Evolutionary conservation across 2,888 invertebrate genomes (phyloP), one percentile per base, ranked within the genome.

Genomic region (Spilarctia lutea): DNA sequence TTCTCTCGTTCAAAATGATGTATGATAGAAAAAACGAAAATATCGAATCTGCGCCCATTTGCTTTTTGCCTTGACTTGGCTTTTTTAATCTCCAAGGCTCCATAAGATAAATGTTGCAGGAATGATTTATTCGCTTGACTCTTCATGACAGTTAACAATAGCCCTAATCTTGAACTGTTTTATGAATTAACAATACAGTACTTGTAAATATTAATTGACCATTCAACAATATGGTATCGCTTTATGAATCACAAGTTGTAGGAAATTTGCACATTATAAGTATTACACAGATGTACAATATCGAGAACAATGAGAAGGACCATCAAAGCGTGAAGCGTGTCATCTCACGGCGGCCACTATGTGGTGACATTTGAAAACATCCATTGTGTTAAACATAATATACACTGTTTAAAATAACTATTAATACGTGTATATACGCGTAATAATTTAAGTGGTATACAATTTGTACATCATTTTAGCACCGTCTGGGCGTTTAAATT

Each of bases 311-410:
- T 85, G 67, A 77, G 73, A 71, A 73, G 75, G 83, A 74, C 75
- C 79, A 78, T 65, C 79, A 74, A 77, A 81, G 86, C 89, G 81
- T 89, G 86, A 90, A 89, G 88, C 86, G 86, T 86, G 78, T 81
- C 87, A 86, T 87, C 86, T 81, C 85, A 83, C 75, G 81, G 81
- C 79, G 86, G 82, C 75, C 79, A 80, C 80, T 85, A 85, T 88
- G 81, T 74, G 78, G 78, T 89, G 80, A 81, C 85, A 85, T 83
- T 84, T 79, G 75, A 85, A 84, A 86, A 83, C 78, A 74, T 81
- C 71, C 70, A 83, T 85, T 80, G 81, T 82, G 75, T 80, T 85
- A 81, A 74, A 75, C 68, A 71, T 76, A 35, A 33, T 33, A 60
- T 56, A 65, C 39, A 68, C 33, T 65, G 65, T 30, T 27, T 65